These are phyloP conservation scores for Spodoptera frugiperda DNA, from an alignment of 1,140 invertebrate genomes.

Conservation along the genomic window DNA sequence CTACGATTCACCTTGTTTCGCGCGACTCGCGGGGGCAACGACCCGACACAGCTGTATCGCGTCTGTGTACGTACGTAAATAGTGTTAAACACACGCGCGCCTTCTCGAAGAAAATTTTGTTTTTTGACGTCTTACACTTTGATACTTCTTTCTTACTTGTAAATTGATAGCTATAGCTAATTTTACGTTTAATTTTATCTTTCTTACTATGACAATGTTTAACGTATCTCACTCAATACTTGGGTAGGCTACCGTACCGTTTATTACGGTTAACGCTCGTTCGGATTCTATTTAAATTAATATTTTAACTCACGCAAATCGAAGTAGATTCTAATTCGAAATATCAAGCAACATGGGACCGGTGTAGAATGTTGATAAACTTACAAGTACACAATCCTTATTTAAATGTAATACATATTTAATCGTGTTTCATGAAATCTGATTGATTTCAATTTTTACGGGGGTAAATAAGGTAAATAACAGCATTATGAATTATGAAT, in stretches of 20 bases:
- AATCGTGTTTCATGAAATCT: no score
- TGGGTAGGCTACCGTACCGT: no score
- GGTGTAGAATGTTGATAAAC: neutral
- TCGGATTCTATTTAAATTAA: conserved; percentile 2
- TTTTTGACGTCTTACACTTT: conserved; percentile 27
- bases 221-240: conserved; percentile 2
- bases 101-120: conserved; percentile 48
- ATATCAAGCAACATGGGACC: neutral
- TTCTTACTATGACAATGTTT: neutral
- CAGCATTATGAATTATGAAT: no score
- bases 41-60: conserved; percentile 77
- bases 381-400: no score
- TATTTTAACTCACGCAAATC: neutral
- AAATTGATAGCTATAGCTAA: no score
- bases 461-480: no score
- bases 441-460: no score
- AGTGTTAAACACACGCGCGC: conserved; percentile 63
- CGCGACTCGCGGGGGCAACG: conserved; percentile 69
- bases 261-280: neutral
- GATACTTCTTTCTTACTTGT: no score
- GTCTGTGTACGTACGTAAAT: conserved; percentile 71
- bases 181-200: no score
- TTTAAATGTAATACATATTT: no score
- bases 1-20: conserved; percentile 83
- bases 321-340: neutral